A percentile compares a stretch with the other conserved stretches of the same genome.
Evolutionary conservation across 2,113 vertebrate species (phyloP).

Genomic region (Corythornis vintsioides): DNA sequence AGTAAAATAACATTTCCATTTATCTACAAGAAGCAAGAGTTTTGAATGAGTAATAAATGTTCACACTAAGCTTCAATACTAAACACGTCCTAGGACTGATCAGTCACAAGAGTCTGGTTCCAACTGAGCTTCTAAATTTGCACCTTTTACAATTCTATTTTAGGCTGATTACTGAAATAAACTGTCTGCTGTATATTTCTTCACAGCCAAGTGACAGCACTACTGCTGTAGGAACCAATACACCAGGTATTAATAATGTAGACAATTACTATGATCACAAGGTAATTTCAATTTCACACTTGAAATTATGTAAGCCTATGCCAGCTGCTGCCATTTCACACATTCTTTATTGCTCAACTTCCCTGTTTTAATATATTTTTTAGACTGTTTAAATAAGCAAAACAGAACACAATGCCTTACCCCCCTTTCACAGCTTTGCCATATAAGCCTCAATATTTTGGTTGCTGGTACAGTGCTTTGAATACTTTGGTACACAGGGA

Average conservation of each 20-base stretch:
- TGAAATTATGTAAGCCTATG: not conserved
- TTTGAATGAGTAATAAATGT: not conserved
- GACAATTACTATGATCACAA: not conserved
- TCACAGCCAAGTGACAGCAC: not conserved
- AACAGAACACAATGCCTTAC: not conserved
- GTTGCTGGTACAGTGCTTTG: not conserved
- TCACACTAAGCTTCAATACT: not conserved
- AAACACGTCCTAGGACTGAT: not conserved
- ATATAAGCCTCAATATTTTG: not conserved
- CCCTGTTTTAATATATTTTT: not conserved
- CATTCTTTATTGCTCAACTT: not conserved
- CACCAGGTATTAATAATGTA: not conserved
- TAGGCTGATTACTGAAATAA: not conserved
- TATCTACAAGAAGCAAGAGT: not conserved
- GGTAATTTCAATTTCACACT: not conserved
- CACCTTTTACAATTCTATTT: not conserved
- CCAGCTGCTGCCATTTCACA: slow-evolving; percentile 8
- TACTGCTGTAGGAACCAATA: not conserved
- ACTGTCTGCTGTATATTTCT: not conserved
- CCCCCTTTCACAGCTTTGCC: not conserved
- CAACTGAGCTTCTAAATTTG: not conserved
- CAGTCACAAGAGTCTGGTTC: not conserved
- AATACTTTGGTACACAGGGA: not conserved
- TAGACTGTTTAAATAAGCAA: not conserved
- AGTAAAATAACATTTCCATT: slow-evolving; percentile 4